Evolutionary conservation across 2,797 vertebrate species (phyloP).

Genomic region (Falco concolor): DNA sequence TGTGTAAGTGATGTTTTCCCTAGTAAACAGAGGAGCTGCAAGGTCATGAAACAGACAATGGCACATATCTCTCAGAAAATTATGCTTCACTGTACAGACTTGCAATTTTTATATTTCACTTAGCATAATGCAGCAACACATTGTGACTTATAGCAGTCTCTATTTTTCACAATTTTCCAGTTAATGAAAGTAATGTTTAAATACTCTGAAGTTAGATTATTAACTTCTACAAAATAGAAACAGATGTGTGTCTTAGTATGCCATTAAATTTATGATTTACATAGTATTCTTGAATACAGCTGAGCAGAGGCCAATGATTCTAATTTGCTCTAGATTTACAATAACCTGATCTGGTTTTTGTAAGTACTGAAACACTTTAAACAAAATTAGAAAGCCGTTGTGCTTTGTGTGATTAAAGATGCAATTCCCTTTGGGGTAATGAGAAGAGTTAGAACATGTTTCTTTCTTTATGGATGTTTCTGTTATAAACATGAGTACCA

Average conservation of each 20-base stretch:
- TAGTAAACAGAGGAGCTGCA: conserved; percentile 28
- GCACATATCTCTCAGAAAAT: conserved; percentile 42
- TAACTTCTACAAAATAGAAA: conserved; percentile 89
- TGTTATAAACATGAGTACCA: conserved; percentile 72
- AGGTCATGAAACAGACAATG: conserved; percentile 49
- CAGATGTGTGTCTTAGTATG: conserved; percentile 93
- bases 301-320: conserved; percentile 89
- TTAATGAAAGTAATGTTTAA: conserved; percentile 85
- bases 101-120: conserved; percentile 60
- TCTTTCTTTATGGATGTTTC: conserved; percentile 78
- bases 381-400: conserved; percentile 83
- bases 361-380: conserved; percentile 90
- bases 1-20: conserved; percentile 43
- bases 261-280: conserved; percentile 95
- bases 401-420: conserved; percentile 82
- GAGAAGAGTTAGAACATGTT: conserved; percentile 79
- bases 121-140: conserved; percentile 42
- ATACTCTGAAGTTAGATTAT: conserved; percentile 89
- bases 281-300: conserved; percentile 89
- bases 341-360: conserved; percentile 87
- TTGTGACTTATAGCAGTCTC: conserved; percentile 61
- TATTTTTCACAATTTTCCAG: conserved; percentile 75
- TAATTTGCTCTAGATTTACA: conserved; percentile 93
- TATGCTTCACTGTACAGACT: neutral
- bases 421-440: conserved; percentile 79